Base-by-base conservation (phyloP, 2,888 invertebrate species). In the Ectemnius lituratus region DNA sequence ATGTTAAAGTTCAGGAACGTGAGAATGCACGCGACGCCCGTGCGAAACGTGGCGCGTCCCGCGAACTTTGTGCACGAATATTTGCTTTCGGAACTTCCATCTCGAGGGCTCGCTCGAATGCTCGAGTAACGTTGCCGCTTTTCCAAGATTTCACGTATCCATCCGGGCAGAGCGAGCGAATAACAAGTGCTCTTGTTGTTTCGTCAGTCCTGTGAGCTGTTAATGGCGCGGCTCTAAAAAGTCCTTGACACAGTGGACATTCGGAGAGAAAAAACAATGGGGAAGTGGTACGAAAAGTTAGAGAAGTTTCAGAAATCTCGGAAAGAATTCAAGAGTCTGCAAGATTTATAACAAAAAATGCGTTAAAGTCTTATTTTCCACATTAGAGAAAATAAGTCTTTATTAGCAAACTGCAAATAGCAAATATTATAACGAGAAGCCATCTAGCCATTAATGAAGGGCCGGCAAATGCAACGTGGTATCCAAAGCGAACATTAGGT, bases 401-500 rank as follows among this genome's bases (percentile, higher is more conserved):
- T 2, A 23, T 23, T 23, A 23, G 23, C 2, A 3, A 23, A 23
- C 2, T 23, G 3, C 23, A 2, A 2, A 23, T 2, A 37, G 8
- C 37, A 37, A 37, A 37, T 37, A 37, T 11, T 37, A 37, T 6
- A 37, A 37, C 37, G 5, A 1, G 8, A 6, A 11, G 37, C 11
- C 37, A 11, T 37, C 37, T 11, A 37, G 8, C 8, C 37, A 37
- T 37, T 37, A 11, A 37, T 6, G 37, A 37, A 11, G 8, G 8
- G 5, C 37, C 8, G 37, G 37, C 37, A 37, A 37, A 37, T 37
- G 11, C 37, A 37, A 37, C 8, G 8, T 6, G 11, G 37, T 37
- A 37, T 37, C 37, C 37, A 37, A 37, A 37, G 37, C 37, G 37
- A 37, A 65, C 58, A 70, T 71, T 76, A 68, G 66, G 70, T 76